Base-by-base conservation (phyloP, 2,113 vertebrate species). In the Hassar affinis region DNA sequence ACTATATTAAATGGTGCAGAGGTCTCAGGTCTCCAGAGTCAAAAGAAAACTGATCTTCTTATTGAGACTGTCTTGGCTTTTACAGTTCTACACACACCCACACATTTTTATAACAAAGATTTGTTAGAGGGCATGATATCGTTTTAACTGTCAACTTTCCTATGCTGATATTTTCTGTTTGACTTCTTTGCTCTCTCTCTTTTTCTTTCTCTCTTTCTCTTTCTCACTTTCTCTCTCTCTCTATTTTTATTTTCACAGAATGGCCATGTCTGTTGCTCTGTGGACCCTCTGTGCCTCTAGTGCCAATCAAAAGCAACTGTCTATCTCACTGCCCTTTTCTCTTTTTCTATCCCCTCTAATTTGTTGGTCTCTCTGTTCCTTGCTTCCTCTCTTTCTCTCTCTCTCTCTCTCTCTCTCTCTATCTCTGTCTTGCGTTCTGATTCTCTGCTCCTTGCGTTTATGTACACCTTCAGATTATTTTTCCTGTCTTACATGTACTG, bases 271-370 rank as follows among this genome's bases (percentile, higher is more conserved):
- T 97, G 95, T 92, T 97, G 96, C 90, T 96, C 95, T 90, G 95
- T 96, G 93, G 95, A 96, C 87, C 96, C 95, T 89, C 94, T 96
- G 93, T 97, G 96, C 94, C 96, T 96, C 93, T 95, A 97, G 94
- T 93, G 94, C 75, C n/a, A 80, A 71, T 82, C 66, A 47, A 35
- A 56, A 69, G 57, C 56, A 71, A n/a, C 57, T 66, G 25, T 81
- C 68, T 84, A 54, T 61, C 18, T 49, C 47, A 33, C 59, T 52
- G 52, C 59, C 20, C 52, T 47, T 81, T 35, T 47, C 69, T 77
- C 61, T 27, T 42, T 56, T 38, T 54, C 35, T 18, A 6, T 56
- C 54, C 61, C 47, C 52, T 45, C n/a, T 25, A 47, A 35, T 52
- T 15, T 82, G 12, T 35, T 33, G 35, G 3, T n/a, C 18, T 76